phyloP scores from a whole-genome alignment of 1,140 invertebrate species.

The Eupristina koningsbergeri region DNA sequence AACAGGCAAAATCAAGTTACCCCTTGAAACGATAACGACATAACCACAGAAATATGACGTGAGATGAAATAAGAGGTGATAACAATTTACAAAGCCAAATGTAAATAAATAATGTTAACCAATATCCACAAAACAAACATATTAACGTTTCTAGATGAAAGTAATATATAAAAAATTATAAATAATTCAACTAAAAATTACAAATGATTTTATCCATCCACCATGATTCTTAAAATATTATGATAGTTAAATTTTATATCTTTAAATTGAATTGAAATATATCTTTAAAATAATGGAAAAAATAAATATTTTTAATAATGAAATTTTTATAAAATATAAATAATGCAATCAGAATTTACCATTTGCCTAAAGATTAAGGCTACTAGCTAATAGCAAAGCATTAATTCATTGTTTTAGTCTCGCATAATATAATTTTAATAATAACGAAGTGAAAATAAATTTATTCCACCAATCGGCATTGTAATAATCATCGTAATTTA shows the following conservation, averaged over 20 bases:
- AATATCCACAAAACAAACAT: conserved; percentile 62
- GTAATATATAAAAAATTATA: conserved; percentile 38
- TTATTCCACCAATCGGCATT: conserved; percentile 34
- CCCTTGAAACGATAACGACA: conserved; percentile 60
- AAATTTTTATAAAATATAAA: conserved; percentile 22
- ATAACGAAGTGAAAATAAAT: conserved; percentile 7
- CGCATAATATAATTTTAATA: too few species aligned
- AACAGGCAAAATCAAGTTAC: conserved; percentile 70
- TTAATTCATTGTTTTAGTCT: too few species aligned
- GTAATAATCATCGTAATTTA: conserved; percentile 26
- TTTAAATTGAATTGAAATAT: not conserved
- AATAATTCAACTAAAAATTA: not conserved
- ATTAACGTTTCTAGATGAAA: conserved; percentile 57
- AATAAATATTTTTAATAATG: not conserved
- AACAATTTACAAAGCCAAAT: conserved; percentile 55
- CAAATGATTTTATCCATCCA: not conserved
- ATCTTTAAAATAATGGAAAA: too few species aligned
- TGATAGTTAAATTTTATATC: not conserved
- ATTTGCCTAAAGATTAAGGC: not conserved
- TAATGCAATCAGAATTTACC: not conserved
- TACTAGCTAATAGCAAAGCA: not conserved
- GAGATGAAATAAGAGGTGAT: conserved; percentile 53
- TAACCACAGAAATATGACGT: conserved; percentile 46
- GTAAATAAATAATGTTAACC: conserved; percentile 69
- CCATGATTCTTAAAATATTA: not conserved